Percentiles rank a stretch among this genome's conserved stretches.
phyloP scores from a whole-genome alignment of 1,140 invertebrate species.

The Gryon sp. region DNA sequence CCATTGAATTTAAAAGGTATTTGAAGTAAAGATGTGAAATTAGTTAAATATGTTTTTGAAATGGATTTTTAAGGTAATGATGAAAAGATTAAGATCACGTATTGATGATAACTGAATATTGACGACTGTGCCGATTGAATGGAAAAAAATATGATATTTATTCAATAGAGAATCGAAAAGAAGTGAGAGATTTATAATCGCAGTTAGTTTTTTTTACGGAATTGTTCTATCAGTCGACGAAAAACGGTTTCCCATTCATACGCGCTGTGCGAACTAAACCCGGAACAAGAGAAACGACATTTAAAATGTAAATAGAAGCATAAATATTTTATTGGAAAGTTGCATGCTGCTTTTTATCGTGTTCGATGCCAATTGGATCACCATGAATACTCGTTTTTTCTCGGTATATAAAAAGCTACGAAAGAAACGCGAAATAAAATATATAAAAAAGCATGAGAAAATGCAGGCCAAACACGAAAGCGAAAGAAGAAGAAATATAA shows the following conservation, averaged over 20 bases:
- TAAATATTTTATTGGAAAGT: conserved; percentile 72
- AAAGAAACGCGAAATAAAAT: conserved; percentile 39
- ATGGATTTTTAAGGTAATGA: no score
- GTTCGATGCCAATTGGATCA: conserved; percentile 58
- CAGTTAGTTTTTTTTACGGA: conserved; percentile 31
- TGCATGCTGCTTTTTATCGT: conserved; percentile 47
- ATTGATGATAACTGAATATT: conserved; percentile 10
- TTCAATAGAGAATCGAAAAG: conserved; percentile 29
- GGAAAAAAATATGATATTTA: conserved; percentile 37
- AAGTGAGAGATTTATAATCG: conserved; percentile 65
- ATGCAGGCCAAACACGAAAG: not conserved
- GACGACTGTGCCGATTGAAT: conserved; percentile 6
- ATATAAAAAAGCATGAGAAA: conserved; percentile 1
- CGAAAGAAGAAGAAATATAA: conserved; percentile 9
- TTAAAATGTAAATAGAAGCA: conserved; percentile 74
- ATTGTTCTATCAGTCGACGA: conserved; percentile 40
- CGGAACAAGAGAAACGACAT: conserved; percentile 55
- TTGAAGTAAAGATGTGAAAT: no score
- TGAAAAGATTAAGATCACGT: conserved; percentile 17
- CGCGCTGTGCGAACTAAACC: conserved; percentile 18
- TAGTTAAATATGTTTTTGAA: no score
- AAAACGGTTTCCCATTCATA: conserved; percentile 52
- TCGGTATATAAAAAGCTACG: conserved; percentile 9
- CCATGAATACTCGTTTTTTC: conserved; percentile 31
- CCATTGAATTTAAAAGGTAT: no score